These are phyloP conservation scores for Eumeta japonica DNA, from an alignment of 1,140 invertebrate genomes.

Conservation along the genomic window DNA sequence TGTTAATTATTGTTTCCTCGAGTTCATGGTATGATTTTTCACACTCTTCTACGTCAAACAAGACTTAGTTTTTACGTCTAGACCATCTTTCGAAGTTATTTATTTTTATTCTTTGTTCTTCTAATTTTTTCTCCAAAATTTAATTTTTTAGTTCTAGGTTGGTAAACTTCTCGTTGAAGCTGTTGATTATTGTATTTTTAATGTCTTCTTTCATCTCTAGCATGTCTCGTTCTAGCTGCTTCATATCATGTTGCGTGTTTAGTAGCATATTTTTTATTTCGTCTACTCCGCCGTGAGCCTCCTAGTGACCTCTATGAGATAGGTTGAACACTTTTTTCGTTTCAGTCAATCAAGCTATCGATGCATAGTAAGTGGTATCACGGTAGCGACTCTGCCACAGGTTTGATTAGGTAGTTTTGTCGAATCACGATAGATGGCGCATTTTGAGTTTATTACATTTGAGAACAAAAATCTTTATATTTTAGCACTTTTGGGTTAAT, in stretches of 20 bases:
- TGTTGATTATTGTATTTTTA: conserved; percentile 19
- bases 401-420: too few relatives aligned
- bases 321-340: too few relatives aligned
- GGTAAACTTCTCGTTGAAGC: conserved; percentile 16
- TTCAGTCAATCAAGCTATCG: too few relatives aligned
- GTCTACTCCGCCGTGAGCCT: too few relatives aligned
- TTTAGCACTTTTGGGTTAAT: too few relatives aligned
- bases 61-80: conserved; percentile 18
- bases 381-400: too few relatives aligned
- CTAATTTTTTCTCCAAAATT: conserved; percentile 16
- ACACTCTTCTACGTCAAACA: conserved; percentile 18
- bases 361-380: too few relatives aligned
- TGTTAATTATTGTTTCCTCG: conserved; percentile 15
- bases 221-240: conserved; percentile 21
- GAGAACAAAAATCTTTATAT: too few relatives aligned
- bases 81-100: conserved; percentile 16
- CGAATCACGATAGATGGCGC: too few relatives aligned
- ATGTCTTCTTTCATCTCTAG: conserved; percentile 20
- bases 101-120: conserved; percentile 15
- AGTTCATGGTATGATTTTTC: conserved; percentile 18
- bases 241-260: conserved; percentile 17
- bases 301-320: too few relatives aligned
- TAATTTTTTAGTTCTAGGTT: conserved; percentile 15
- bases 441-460: too few relatives aligned
- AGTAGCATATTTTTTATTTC: conserved; percentile 16